Base-by-base conservation (phyloP, 2,797 vertebrate species). In the Pangasius sanitwongsei region DNA sequence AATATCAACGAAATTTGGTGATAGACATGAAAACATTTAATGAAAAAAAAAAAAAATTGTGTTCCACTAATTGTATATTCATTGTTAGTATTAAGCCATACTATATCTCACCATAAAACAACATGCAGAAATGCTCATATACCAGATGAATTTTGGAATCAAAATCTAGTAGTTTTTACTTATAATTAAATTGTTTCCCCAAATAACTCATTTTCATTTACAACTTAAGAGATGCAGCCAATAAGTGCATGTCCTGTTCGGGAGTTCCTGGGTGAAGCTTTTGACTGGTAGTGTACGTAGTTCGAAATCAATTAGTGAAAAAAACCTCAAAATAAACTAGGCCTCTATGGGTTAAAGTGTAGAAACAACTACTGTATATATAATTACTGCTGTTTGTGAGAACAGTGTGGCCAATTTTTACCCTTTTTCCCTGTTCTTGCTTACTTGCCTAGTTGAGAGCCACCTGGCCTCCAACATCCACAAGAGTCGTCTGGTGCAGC, bases 391-490 rank as follows among this genome's bases (percentile, higher is more conserved):
- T 44, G 8, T 37, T 44, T 50, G 44, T 50, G 75, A 53, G 1
- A 53, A 78, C 28, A 18, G 6, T 78, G 6, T 4, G 50, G 28
- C 7, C 20, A 6, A 20, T 18, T 55, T 53, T 80, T 23, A 11
- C 18, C 18, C 25, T 8, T 53, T 23, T 44, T 25, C 48, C 20
- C 20, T 72, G 1, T 34, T 70, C 9, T 83, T 72, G 28, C 6
- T 87, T 53, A 2, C 84, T 86, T 92, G 86, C 91, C 80, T 93
- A 99, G 99, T 99, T 87, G 99, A 99, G 92, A 99, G 97, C 95
- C 99, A 99, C 92, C 96, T 99, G 95, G 98, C 98, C 1, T 98
- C 98, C 70, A 99, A 99, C 0, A 92, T 99, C 94, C 97, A 99
- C 89, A 97, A 98, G 91, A 99, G 95, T 94, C 98, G 98, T 44